Evolutionary conservation across 1,140 invertebrate species (phyloP), one percentile per base, ranked within the genome.

Genomic region (Drosophila dunni): DNA sequence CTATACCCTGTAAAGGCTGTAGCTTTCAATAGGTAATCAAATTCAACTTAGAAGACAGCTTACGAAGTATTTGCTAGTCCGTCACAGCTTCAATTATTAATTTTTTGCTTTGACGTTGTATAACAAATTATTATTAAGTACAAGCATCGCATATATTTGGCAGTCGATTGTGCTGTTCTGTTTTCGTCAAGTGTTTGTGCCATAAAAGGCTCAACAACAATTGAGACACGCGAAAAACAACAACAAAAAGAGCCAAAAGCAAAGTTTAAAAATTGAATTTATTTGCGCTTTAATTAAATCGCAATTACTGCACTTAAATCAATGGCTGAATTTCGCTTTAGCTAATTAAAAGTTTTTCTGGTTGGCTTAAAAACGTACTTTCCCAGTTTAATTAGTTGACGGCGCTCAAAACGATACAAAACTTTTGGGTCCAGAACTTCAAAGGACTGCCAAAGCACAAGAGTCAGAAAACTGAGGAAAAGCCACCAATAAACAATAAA

Each of bases 171-270:
- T 74, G 3, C 24, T 29, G 24, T 29, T 62, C 71, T 54, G 50
- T 74, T 74, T 74, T 74, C 57, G 66, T 46, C 71, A 69, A 74
- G 71, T 74, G 71, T 68, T 73, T 54, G 48, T 24, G 70, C 56
- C 64, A 45, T 36, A 67, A 56, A 73, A 73, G 53, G 40, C 64
- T 54, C 56, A 67, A 67, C 38, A 29, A 29, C 24, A 29, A 29
- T 29, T 6, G 24, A 29, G 24, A 29, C 24, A 29, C 24, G 5
- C 3, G 61, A 61, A 46, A 20, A 73, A 61, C 11, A 44, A 24
- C 38, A 24, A 20, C 1, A 51, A 66, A 1, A 58, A 44, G 20
- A 33, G 20, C 6, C 38, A 62, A 36, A 61, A 36, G 3, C 9
- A 44, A 34, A 34, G 7, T 4, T 8, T 36, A 13, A 57, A 70